Conservation (phyloP, 2,888 invertebrate genomes). For the Pseudococcus longispinus region DNA sequence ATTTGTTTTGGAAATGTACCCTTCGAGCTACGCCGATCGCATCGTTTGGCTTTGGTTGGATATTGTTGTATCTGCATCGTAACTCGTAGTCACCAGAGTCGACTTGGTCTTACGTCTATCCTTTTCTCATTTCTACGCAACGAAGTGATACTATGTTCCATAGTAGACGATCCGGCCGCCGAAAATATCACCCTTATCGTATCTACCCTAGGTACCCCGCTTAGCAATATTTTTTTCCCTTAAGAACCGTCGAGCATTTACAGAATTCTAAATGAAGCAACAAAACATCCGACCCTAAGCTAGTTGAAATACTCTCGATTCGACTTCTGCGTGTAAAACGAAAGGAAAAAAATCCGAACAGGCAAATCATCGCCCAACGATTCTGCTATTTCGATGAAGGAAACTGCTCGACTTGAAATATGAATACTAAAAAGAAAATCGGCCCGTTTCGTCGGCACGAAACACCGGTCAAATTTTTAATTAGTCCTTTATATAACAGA, state of each 20-base stretch:
- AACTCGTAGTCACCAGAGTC: background rate
- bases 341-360: background rate
- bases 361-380: background rate
- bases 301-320: background rate
- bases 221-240: constrained; percentile 13
- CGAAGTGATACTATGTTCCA: background rate
- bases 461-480: constrained; percentile 8
- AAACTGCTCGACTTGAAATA: background rate
- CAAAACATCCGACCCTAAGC: background rate
- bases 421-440: background rate
- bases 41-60: background rate
- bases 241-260: background rate
- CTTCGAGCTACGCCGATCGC: background rate
- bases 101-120: background rate
- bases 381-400: too few relatives aligned
- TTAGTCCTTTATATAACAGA: constrained; percentile 14
- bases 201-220: constrained; percentile 15
- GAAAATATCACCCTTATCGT: constrained; percentile 4
- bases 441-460: background rate
- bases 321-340: background rate
- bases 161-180: background rate
- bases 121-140: background rate
- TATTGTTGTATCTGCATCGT: background rate
- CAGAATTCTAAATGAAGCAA: constrained; percentile 36
- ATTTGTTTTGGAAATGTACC: background rate